A percentile compares a stretch with the other conserved stretches of the same genome.
Conservation (phyloP, 2,888 invertebrate genomes). For the Pheosia tremula region DNA sequence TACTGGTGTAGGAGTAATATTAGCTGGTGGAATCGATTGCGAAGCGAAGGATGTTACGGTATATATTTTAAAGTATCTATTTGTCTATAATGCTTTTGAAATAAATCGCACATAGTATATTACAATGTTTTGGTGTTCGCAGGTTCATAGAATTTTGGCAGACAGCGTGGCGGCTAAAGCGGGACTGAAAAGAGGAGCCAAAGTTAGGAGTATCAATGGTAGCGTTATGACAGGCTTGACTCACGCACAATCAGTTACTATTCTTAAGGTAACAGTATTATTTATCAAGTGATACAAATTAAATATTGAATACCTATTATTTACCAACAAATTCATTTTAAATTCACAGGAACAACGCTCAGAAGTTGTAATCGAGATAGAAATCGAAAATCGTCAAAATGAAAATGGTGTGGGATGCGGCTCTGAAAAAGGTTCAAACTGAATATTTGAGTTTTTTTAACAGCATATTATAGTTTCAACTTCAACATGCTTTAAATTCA, state of each 20-base stretch:
- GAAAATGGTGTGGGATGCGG: constrained; percentile 60
- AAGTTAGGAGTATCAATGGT: constrained; percentile 95
- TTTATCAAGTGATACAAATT: no score
- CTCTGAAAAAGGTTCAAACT: constrained; percentile 73
- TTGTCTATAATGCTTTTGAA: background rate
- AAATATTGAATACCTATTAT: no score
- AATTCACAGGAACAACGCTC: constrained; percentile 88
- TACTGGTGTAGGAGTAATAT: constrained; percentile 92
- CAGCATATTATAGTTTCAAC: no score
- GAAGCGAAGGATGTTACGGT: constrained; percentile 97
- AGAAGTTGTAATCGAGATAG: constrained; percentile 91
- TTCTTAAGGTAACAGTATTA: constrained; percentile 88
- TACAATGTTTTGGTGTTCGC: constrained; percentile 24
- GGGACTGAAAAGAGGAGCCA: constrained; percentile 94
- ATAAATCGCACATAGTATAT: constrained; percentile 1
- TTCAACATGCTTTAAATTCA: no score
- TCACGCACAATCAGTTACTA: constrained; percentile 93
- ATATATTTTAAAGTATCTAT: constrained; percentile 16
- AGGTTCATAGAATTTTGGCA: constrained; percentile 94
- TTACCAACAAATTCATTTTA: background rate
- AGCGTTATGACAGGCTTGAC: constrained; percentile 92
- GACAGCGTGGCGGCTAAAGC: constrained; percentile 95
- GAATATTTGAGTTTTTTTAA: background rate
- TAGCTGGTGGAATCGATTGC: constrained; percentile 95
- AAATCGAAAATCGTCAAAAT: constrained; percentile 76